Conservation (phyloP, 37 sponge, comb jelly and placozoan species). For the Petrosia ficiformis region DNA sequence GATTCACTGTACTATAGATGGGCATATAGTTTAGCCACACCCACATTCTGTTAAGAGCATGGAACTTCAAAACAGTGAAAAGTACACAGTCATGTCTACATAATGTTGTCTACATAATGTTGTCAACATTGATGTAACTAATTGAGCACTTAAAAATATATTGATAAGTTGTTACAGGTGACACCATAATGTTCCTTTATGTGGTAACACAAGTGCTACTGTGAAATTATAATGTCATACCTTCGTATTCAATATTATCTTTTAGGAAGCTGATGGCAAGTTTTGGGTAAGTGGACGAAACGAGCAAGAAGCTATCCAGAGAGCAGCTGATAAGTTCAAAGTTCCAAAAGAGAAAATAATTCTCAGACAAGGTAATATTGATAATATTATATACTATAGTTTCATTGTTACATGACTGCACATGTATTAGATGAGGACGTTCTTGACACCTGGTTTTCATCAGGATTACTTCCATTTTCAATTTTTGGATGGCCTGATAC, state of each 20-base stretch:
- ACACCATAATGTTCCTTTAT: no score
- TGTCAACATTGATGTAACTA: no score
- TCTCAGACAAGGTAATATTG: constrained; percentile 62
- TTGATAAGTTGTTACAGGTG: no score
- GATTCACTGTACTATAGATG: no score
- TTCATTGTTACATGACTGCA: background rate
- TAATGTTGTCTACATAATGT: no score
- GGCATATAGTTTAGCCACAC: background rate
- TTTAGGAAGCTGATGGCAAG: constrained; percentile 54
- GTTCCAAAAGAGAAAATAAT: constrained; percentile 66
- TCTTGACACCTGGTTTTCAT: constrained; percentile 98
- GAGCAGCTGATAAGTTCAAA: constrained; percentile 81
- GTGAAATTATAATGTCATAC: no score
- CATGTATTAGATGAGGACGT: constrained; percentile 90
- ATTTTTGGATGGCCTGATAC: constrained; percentile 93
- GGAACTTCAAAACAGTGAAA: background rate
- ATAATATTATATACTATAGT: no score
- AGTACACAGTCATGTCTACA: background rate
- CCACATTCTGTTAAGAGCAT: no score
- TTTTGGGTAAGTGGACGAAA: constrained; percentile 81
- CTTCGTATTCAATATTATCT: no score
- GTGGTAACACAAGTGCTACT: no score
- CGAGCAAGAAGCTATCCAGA: constrained; percentile 83
- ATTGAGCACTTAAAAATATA: no score
- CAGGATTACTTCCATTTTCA: constrained; percentile 96